Base-by-base conservation (phyloP, 1,140 invertebrate genomes). In the Neoseiulus cucumeris region DNA sequence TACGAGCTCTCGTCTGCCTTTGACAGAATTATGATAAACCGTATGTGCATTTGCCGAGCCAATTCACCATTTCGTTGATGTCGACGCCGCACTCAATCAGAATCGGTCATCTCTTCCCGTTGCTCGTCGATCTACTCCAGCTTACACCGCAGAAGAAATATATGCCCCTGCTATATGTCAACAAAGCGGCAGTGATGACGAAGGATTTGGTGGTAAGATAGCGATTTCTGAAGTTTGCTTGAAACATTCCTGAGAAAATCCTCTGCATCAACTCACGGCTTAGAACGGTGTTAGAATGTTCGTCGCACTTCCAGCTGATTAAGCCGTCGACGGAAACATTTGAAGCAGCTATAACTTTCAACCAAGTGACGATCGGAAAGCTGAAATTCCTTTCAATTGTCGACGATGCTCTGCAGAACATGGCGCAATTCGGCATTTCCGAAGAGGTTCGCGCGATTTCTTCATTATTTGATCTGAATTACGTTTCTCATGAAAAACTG, bases 371-470 rank as follows among this genome's bases (percentile, higher is more conserved):
- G n/a, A 72, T 80, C 47, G 80, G 80, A 7, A 79, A 77, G 70
- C 70, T 82, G 30, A 73, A 76, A 42, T 68, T 70, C 66, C 64
- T 69, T 71, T 75, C 65, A 77, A 94, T 70, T 82, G 87, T 95
- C 70, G 82, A 88, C 71, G 77, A 83, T 25, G 84, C 89, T 2
- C 82, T 95, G 68, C 76, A 82, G 28, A 82, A 82, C 42, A 80
- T 96, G 67, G 76, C 82, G 18, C 70, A 75, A 39, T 77, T 91
- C 30, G 93, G 93, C 20, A 96, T 98, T 72, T 85, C 84, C 55
- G 83, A 87, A 55, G 94, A 94, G 76, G 93, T 59, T 14, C 14
- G 22, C 4, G n/a, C n/a, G n/a, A n/a, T n/a, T n/a, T n/a, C n/a
- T n/a, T n/a, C n/a, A n/a, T n/a, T n/a, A n/a, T n/a, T n/a, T n/a